A percentile compares a stretch with the other conserved stretches of the same genome.
phyloP scores from a whole-genome alignment of 2,113 vertebrate species.

The Catharus bicknelli region DNA sequence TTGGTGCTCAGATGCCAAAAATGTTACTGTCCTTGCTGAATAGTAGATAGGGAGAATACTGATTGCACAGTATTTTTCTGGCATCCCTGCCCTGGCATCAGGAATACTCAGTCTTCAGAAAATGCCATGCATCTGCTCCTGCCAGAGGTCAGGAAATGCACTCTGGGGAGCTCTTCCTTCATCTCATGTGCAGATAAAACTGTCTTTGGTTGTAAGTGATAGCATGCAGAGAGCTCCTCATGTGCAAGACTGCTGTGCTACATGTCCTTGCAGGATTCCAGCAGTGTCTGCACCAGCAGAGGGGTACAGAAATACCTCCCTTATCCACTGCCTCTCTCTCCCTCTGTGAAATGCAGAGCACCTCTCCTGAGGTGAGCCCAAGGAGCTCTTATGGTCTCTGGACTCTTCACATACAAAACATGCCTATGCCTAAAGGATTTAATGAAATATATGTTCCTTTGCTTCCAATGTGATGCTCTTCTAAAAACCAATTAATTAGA shows the following conservation, averaged over 20 bases:
- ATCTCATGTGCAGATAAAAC: neutral
- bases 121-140: neutral
- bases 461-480: neutral
- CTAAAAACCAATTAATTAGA: conserved; percentile 33
- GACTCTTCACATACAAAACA: neutral
- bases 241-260: neutral
- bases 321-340: neutral
- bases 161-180: neutral
- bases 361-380: neutral
- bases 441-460: neutral
- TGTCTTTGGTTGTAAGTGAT: neutral
- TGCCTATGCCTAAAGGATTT: neutral
- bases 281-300: neutral
- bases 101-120: neutral
- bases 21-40: neutral
- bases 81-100: neutral
- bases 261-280: neutral
- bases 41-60: neutral
- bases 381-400: neutral
- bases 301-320: neutral
- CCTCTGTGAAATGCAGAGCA: neutral
- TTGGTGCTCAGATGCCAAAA: neutral
- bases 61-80: neutral
- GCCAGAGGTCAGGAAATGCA: neutral
- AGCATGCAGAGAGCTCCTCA: neutral